Evolutionary conservation across 2,797 vertebrate genomes (phyloP).

Genomic region (Mormyrus proboscirostris): DNA sequence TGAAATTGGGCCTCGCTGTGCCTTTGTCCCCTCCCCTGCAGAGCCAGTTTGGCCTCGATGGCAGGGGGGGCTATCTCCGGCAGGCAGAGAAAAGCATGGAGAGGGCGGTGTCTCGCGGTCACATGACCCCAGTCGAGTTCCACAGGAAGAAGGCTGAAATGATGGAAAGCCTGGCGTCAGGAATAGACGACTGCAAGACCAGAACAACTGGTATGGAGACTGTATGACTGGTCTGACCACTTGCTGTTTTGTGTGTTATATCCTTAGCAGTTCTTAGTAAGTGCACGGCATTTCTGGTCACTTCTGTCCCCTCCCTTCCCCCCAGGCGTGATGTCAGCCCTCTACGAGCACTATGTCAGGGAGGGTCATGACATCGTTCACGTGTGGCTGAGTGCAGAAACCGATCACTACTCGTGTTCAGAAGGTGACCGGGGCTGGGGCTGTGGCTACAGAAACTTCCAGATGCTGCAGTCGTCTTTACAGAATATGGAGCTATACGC

Average conservation of each 20-base stretch:
- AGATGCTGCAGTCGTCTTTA: conserved; percentile 85
- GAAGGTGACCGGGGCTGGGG: conserved; percentile 87
- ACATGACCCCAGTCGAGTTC: conserved; percentile 76
- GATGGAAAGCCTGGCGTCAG: conserved; percentile 79
- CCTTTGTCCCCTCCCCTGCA: conserved; percentile 38
- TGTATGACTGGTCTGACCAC: not conserved
- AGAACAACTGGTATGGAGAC: conserved; percentile 69
- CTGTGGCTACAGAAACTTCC: conserved; percentile 92
- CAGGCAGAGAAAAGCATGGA: conserved; percentile 79
- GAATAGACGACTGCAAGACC: conserved; percentile 79
- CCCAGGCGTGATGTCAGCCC: conserved; percentile 67
- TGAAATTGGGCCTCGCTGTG: not conserved
- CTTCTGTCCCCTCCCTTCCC: not conserved
- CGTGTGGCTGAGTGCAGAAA: conserved; percentile 77
- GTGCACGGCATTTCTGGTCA: not conserved
- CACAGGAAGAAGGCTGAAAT: conserved; percentile 74
- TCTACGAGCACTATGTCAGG: conserved; percentile 69
- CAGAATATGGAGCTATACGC: conserved; percentile 61
- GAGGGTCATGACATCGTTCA: conserved; percentile 60
- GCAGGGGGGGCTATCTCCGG: conserved; percentile 75
- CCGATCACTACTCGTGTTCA: conserved; percentile 82
- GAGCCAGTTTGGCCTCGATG: conserved; percentile 80
- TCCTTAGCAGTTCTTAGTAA: not conserved
- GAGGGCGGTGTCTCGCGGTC: conserved; percentile 71
- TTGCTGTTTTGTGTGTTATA: not conserved